Conservation (phyloP, 2,888 invertebrate species). For the Rotaria socialis region DNA sequence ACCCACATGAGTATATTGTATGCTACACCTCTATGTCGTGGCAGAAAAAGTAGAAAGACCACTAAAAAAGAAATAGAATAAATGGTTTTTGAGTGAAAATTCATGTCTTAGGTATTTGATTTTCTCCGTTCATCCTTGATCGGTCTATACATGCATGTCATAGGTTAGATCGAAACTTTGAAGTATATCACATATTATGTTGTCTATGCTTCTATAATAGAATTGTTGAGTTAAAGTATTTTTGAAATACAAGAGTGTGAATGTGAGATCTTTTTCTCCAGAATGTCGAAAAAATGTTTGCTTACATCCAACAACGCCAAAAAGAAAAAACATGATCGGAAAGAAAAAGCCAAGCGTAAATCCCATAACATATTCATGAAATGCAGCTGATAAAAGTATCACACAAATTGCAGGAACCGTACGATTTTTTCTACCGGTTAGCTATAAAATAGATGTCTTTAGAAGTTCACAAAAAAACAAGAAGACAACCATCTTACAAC, state of each 20-base stretch:
- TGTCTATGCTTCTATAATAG: too few species aligned
- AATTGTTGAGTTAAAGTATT: too few species aligned
- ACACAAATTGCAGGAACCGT: slow-evolving; percentile 59
- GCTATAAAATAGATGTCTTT: slow-evolving; percentile 5
- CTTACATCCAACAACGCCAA: slow-evolving; percentile 67
- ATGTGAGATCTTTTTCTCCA: too few species aligned
- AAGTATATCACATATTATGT: too few species aligned
- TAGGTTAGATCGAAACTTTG: too few species aligned
- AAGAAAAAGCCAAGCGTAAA: slow-evolving; percentile 78
- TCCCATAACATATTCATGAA: slow-evolving; percentile 80
- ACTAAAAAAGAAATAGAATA: slow-evolving; percentile 47
- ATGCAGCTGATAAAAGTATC: slow-evolving; percentile 77
- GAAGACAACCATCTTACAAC: slow-evolving; percentile 48
- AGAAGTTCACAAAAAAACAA: slow-evolving; percentile 55
- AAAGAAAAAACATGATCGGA: slow-evolving; percentile 75
- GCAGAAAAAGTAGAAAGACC: slow-evolving; percentile 61
- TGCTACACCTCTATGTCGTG: slow-evolving; percentile 53
- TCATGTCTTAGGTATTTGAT: too few species aligned
- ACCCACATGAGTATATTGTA: slow-evolving; percentile 72
- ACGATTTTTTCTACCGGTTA: slow-evolving; percentile 34
- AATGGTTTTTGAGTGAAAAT: too few species aligned
- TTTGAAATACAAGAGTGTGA: too few species aligned
- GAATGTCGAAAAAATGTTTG: background rate
- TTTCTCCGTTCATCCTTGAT: too few species aligned
- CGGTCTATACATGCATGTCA: too few species aligned